Percentiles rank a stretch among this genome's conserved stretches.
phyloP scores from a whole-genome alignment of 92 coral and sea anemone species.

The Umimayanthus chanpuru region DNA sequence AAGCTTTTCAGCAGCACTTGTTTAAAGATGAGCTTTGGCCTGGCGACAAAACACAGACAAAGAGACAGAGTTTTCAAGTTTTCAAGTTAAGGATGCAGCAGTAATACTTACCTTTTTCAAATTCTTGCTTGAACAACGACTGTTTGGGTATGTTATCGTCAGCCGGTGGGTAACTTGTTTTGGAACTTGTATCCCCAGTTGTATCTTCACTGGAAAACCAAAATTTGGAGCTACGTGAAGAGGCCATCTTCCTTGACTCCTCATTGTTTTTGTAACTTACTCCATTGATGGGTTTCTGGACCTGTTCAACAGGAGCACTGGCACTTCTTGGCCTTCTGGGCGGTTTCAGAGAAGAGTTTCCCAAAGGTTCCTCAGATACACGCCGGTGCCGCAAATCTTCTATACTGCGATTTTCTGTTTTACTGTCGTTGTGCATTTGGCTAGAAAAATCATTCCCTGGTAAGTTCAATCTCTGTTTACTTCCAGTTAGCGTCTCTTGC shows the following conservation, averaged over 20 bases:
- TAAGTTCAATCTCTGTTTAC: not conserved
- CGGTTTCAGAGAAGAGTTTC: not conserved
- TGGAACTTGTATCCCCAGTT: not conserved
- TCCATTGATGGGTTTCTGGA: not conserved
- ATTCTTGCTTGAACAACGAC: conserved; percentile 6
- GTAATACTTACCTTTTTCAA: conserved; percentile 19
- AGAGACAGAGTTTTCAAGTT: no score
- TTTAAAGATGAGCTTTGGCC: no score
- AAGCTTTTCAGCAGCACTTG: no score
- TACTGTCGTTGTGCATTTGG: not conserved
- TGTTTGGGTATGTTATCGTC: conserved; percentile 3
- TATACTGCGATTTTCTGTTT: not conserved
- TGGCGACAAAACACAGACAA: no score
- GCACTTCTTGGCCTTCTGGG: not conserved
- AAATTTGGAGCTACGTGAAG: conserved; percentile 4
- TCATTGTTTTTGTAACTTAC: not conserved
- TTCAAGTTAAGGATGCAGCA: no score
- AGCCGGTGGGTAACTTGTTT: not conserved
- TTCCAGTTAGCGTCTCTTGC: conserved; percentile 1
- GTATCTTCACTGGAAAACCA: not conserved
- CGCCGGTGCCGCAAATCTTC: not conserved
- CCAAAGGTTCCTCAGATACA: not conserved
- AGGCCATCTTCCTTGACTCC: not conserved
- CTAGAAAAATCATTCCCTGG: not conserved
- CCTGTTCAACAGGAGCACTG: not conserved